A percentile compares a stretch with the other conserved stretches of the same genome.
Conservation (phyloP, 2,888 invertebrate species). For the Platycheirus rosarum region DNA sequence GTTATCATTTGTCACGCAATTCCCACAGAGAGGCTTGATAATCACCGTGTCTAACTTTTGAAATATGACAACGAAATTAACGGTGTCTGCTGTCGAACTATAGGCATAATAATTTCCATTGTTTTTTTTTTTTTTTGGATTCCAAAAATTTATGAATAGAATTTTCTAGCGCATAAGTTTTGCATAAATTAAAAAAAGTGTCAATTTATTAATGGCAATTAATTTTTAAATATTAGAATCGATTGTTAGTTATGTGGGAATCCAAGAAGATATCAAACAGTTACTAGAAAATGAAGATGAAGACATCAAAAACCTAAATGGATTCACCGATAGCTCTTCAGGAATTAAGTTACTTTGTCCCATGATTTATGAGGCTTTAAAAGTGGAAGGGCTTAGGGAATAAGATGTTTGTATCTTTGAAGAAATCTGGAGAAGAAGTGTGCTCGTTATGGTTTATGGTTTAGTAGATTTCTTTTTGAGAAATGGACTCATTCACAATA, state of each 20-base stretch:
- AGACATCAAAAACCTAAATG: conserved; percentile 4
- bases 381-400: background rate
- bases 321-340: background rate
- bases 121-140: background rate
- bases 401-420: background rate
- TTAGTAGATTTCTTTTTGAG: background rate
- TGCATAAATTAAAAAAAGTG: background rate
- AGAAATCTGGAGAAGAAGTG: background rate
- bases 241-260: background rate
- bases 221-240: too few relatives aligned
- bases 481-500: background rate
- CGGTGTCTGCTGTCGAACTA: conserved; percentile 14
- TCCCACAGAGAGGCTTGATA: background rate
- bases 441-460: background rate
- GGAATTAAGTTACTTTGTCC: background rate
- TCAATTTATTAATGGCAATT: background rate
- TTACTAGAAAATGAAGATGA: background rate
- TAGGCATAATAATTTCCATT: conserved; percentile 1
- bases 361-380: background rate
- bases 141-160: background rate
- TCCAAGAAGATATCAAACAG: background rate
- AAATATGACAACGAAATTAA: conserved; percentile 26
- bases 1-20: conserved; percentile 20
- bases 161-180: background rate
- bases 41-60: conserved; percentile 21